Percentiles rank a stretch among this genome's conserved stretches.
Evolutionary conservation across 2,113 vertebrate species (phyloP).

Genomic region (Anoplopoma fimbria): DNA sequence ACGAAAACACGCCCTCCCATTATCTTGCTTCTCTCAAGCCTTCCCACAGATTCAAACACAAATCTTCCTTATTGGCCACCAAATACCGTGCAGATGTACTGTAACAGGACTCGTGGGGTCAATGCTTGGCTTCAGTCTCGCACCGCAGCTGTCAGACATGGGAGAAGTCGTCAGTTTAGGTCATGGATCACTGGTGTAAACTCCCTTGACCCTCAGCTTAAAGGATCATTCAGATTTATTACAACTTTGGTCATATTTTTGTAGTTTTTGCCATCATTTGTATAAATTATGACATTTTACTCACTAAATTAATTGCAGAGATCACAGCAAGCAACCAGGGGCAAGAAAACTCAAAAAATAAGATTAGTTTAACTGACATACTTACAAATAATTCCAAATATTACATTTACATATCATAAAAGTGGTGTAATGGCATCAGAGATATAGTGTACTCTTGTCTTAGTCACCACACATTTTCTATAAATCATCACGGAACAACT

Average conservation of each 20-base stretch:
- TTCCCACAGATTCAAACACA: slow-evolving; percentile 52
- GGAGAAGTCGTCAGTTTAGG: slow-evolving; percentile 50
- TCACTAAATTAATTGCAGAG: background rate
- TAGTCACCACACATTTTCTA: too few relatives aligned
- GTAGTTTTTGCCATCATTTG: background rate
- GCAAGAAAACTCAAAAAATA: background rate
- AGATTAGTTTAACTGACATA: background rate
- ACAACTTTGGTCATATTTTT: background rate
- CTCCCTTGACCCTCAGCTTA: slow-evolving; percentile 17
- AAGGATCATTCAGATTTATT: slow-evolving; percentile 40
- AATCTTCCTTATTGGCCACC: slow-evolving; percentile 44
- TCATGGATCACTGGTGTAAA: slow-evolving; percentile 59
- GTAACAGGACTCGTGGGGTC: slow-evolving; percentile 47
- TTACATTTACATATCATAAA: background rate
- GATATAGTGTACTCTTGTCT: background rate
- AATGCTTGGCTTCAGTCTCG: slow-evolving; percentile 40
- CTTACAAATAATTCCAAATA: background rate
- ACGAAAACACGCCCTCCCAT: background rate
- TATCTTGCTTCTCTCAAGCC: slow-evolving; percentile 40
- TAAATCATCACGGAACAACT: too few relatives aligned
- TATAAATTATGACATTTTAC: slow-evolving; percentile 7
- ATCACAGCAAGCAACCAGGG: background rate
- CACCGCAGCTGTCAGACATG: slow-evolving; percentile 49
- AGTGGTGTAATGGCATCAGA: background rate
- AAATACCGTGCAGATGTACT: slow-evolving; percentile 58